Conservation (phyloP, 2,888 invertebrate genomes). For the Patella depressa region DNA sequence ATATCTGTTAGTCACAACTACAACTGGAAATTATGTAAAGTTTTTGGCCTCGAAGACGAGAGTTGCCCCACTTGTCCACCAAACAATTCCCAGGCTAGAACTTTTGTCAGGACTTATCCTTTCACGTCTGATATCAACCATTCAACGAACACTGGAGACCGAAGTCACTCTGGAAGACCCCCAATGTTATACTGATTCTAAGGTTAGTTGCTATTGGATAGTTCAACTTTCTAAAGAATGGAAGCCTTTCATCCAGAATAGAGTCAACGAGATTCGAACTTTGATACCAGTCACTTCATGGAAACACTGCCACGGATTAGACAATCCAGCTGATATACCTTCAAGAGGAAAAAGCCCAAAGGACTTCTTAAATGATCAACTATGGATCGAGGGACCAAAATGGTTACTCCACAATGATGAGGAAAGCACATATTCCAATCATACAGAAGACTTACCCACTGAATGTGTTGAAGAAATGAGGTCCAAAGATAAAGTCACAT, state of each 20-base stretch:
- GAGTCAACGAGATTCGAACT: constrained; percentile 3
- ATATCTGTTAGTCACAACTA: neutral
- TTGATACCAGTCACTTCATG: constrained; percentile 2
- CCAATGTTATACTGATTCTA: neutral
- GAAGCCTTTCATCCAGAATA: neutral
- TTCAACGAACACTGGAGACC: neutral
- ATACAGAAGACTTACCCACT: neutral
- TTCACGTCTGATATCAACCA: neutral
- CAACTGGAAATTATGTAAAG: neutral
- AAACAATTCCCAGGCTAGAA: neutral
- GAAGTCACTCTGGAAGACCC: neutral
- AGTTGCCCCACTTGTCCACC: neutral
- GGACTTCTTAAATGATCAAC: neutral
- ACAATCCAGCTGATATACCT: neutral
- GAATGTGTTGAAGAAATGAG: neutral
- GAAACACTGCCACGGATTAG: neutral
- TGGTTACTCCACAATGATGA: neutral
- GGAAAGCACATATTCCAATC: neutral
- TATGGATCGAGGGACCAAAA: neutral
- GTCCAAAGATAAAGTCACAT: neutral
- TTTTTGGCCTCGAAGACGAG: neutral
- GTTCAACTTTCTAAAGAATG: neutral
- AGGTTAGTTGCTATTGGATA: neutral
- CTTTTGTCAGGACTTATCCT: neutral
- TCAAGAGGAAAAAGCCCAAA: neutral